A percentile compares a stretch with the other conserved stretches of the same genome.
Evolutionary conservation across 2,888 invertebrate genomes (phyloP).

Genomic region (Papilio demoleus): DNA sequence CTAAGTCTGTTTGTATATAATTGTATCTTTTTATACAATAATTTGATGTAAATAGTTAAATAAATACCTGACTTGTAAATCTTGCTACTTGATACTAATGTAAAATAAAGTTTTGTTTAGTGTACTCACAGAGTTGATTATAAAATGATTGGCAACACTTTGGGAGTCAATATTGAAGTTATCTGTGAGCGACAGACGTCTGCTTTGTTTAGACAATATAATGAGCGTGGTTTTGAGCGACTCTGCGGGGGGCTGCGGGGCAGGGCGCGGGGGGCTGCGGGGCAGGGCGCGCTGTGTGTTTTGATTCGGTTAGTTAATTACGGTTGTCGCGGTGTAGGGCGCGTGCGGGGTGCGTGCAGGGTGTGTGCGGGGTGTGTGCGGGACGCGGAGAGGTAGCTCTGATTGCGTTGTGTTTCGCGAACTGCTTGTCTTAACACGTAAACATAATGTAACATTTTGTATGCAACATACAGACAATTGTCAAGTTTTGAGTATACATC

Average conservation of each 20-base stretch:
- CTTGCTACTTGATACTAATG: too few species aligned
- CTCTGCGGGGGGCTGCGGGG: background rate
- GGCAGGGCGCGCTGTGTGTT: constrained; percentile 11
- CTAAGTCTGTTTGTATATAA: too few species aligned
- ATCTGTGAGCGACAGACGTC: constrained; percentile 25
- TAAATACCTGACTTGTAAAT: too few species aligned
- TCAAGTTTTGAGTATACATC: background rate
- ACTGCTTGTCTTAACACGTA: constrained; percentile 18
- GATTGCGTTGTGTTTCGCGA: constrained; percentile 25
- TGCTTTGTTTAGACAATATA: constrained; percentile 33
- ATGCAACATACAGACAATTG: background rate
- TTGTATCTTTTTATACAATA: too few species aligned
- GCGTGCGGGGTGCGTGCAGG: background rate
- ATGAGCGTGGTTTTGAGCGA: constrained; percentile 26
- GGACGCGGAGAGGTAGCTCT: constrained; percentile 1
- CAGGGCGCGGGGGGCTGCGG: background rate
- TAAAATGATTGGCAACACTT: constrained; percentile 21
- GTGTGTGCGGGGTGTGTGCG: too few species aligned
- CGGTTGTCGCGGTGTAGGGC: constrained; percentile 24
- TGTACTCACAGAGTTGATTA: too few species aligned
- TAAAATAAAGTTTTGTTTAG: too few species aligned
- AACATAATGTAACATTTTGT: constrained; percentile 11
- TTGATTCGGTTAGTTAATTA: constrained; percentile 37
- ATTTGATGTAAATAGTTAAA: too few species aligned
- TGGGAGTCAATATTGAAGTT: constrained; percentile 33